Base-by-base conservation (phyloP, 1,140 invertebrate species). In the Drosophila sp. region DNA sequence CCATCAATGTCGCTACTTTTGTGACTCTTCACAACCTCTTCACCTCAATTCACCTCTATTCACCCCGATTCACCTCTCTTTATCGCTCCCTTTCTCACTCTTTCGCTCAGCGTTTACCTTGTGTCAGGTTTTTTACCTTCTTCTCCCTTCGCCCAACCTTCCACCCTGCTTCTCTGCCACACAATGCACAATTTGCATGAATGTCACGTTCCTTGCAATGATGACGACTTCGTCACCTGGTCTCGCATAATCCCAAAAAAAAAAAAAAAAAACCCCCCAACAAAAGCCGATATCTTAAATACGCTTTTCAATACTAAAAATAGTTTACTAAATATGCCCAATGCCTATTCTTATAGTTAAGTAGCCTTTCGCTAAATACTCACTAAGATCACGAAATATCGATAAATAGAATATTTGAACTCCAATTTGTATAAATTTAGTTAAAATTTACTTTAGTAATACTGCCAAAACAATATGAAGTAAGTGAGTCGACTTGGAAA, bases 121-220 rank as follows among this genome's bases (percentile, higher is more conserved):
- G 30, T 57, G 30, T 57, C 1, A 33, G 55, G 55, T 57, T 30
- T 57, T 57, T 57, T 58, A 35, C 56, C 33, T 58, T 10, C 55
- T 35, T 10, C 44, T 33, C 57, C 56, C 29, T 44, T 29, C 44
- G n/a, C 17, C 5, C 35, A 4, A 23, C 50, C 17, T 33, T 7
- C 29, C 8, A 1, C 23, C n/a, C 25, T 7, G 5, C 57, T 23
- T 30, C 17, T 38, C 47, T 35, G 11, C 50, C 44, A 35, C 65
- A 70, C 70, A 62, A 56, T 72, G 67, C 70, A 56, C 80, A 82
- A 82, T 82, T 82, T 79, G 79, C 80, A 82, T 81, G 63, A 79
- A 83, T 64, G 80, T 82, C 80, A 82, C 79, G 79, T 82, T 82
- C 74, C 64, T 58, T 62, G 58, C 71, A 73, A 64, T 55, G 60